phyloP scores from a whole-genome alignment of 1,140 invertebrate genomes.

The Eulimnadia texana region DNA sequence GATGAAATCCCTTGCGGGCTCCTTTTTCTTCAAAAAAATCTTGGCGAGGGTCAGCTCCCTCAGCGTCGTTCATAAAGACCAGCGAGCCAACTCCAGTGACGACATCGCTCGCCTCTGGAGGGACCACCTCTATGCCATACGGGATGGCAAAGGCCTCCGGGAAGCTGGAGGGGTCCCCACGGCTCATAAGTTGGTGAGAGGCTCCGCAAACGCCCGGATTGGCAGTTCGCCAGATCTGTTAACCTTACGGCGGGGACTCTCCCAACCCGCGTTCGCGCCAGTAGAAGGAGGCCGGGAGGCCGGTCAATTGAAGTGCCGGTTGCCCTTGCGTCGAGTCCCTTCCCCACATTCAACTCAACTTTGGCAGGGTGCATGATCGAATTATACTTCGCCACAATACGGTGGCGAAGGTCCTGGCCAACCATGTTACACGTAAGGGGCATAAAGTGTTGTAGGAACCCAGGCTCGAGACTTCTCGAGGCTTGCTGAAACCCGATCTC shows the following conservation, averaged over 20 bases:
- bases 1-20: not conserved
- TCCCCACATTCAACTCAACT: slow-evolving; percentile 27
- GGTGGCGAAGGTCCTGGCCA: slow-evolving; percentile 14
- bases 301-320: slow-evolving; percentile 23
- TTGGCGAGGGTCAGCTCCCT: not conserved
- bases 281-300: slow-evolving; percentile 1
- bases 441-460: too few species aligned
- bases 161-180: not conserved
- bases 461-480: too few species aligned
- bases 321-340: slow-evolving; percentile 24
- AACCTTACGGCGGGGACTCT: slow-evolving; percentile 20
- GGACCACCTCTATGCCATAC: not conserved
- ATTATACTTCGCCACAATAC: slow-evolving; percentile 26
- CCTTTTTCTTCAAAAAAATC: not conserved
- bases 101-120: not conserved
- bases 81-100: too few species aligned
- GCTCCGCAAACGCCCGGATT: not conserved
- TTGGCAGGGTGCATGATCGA: slow-evolving; percentile 26
- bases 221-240: slow-evolving; percentile 19
- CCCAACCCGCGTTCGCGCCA: slow-evolving; percentile 14
- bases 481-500: too few species aligned
- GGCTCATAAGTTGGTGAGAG: not conserved
- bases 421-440: not conserved
- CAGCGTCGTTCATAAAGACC: not conserved
- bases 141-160: not conserved